Evolutionary conservation across 2,113 vertebrate genomes (phyloP), one percentile per base, ranked within the genome.

Genomic region (Clarias macrocephalus): DNA sequence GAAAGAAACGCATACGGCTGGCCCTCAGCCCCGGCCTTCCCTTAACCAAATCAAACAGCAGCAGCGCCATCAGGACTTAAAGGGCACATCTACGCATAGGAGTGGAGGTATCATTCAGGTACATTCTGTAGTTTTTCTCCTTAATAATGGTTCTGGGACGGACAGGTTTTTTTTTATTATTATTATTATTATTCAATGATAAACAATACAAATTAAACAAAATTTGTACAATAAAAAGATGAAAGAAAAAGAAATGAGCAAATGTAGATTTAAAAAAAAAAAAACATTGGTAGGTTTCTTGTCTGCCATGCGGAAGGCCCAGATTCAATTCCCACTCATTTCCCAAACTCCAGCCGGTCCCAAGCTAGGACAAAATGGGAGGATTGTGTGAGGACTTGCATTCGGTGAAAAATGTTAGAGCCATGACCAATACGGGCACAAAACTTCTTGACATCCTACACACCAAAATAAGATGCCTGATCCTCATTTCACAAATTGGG

Each of bases 1-100:
- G 95, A 95, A 91, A 97, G 97, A 94, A 96, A 97, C 15, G 93
- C 95, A 15, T 95, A 95, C 30, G 13, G 94, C 96, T 10, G 89
- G 0, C 84, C 81, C 79, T 93, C 92, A 19, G 91, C 91, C 68
- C 56, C 89, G 86, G n/a, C 84, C 81, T 48, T 84, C 89, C 1
- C 81, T 83, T 91, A 94, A 84, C 90, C 94, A 90, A 92, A 90
- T 89, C 91, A 94, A 88, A 91, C 90, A 86, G 88, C 85, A 81
- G 75, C 87, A 86, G 60, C 66, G 72, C 10, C 56, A 88, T 84
- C 84, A 88, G 57, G 63, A 82, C 73, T 84, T 90, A 25, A 87
- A 80, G 56, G 87, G 83, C 65, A 80, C 76, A 19, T 86, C 85
- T 70, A 84, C 84, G 0, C 57, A 30, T 65, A 73, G 30, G 28